These are phyloP conservation scores for Huso huso DNA, from an alignment of 2,797 vertebrate species.

Conservation along the genomic window DNA sequence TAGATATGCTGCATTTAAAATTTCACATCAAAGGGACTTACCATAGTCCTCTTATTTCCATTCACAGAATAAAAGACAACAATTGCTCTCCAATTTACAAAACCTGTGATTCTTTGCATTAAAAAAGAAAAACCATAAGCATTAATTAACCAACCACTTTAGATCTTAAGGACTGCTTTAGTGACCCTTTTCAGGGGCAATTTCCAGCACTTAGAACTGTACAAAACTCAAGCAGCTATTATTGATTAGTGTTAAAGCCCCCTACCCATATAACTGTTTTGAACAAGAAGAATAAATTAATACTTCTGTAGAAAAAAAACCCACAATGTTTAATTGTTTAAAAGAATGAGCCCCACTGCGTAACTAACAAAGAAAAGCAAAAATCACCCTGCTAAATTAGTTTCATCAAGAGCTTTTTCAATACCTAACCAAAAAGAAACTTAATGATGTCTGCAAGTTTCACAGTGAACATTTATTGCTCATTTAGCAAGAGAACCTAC, in stretches of 20 bases:
- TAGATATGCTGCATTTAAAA: too few relatives aligned
- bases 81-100: too few relatives aligned
- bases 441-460: too few relatives aligned
- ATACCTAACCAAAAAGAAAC: too few relatives aligned
- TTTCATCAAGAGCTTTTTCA: slow-evolving; percentile 13
- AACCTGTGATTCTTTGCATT: too few relatives aligned
- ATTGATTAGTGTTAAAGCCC: slow-evolving; percentile 26
- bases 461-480: too few relatives aligned
- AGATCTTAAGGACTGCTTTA: slow-evolving; percentile 53
- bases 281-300: slow-evolving; percentile 32
- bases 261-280: slow-evolving; percentile 41
- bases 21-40: too few relatives aligned
- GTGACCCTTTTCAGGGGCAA: slow-evolving; percentile 45
- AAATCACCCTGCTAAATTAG: slow-evolving; percentile 35
- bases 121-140: slow-evolving; percentile 29
- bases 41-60: too few relatives aligned
- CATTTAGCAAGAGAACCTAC: too few relatives aligned
- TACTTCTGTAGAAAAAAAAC: slow-evolving; percentile 25
- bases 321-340: slow-evolving; percentile 43
- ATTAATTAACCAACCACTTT: slow-evolving; percentile 57
- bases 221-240: slow-evolving; percentile 13
- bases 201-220: slow-evolving; percentile 31
- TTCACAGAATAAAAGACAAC: too few relatives aligned
- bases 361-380: slow-evolving; percentile 37
- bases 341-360: slow-evolving; percentile 46